These are phyloP conservation scores for Oligia latruncula DNA, from an alignment of 2,888 invertebrate species.

Conservation along the genomic window DNA sequence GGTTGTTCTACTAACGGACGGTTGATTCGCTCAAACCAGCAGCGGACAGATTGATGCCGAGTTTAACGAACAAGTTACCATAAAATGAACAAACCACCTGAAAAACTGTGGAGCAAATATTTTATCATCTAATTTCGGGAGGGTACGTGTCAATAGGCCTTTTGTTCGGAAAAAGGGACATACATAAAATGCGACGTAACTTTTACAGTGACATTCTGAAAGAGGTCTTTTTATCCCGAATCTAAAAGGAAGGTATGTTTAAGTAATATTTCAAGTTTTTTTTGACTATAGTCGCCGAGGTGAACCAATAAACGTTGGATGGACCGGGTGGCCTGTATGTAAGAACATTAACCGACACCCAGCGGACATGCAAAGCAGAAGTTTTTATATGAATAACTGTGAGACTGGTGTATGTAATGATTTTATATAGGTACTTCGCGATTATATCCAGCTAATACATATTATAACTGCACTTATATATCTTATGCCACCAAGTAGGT, in stretches of 20 bases:
- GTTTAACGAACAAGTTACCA: constrained; percentile 62
- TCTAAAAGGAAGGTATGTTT: constrained; percentile 5
- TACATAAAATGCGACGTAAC: constrained; percentile 46
- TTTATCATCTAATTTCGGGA: constrained; percentile 58
- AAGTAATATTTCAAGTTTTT: constrained; percentile 31
- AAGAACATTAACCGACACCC: constrained; percentile 61
- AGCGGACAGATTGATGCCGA: constrained; percentile 53
- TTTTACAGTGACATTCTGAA: constrained; percentile 34
- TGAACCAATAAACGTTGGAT: constrained; percentile 47
- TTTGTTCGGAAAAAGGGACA: constrained; percentile 47
- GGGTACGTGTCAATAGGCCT: constrained; percentile 52
- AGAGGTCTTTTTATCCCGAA: constrained; percentile 24
- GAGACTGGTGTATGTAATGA: constrained; percentile 69
- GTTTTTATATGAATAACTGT: constrained; percentile 74
- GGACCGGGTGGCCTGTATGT: constrained; percentile 57
- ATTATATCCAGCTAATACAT: constrained; percentile 47
- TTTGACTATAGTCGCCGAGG: not conserved
- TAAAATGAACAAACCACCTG: constrained; percentile 57
- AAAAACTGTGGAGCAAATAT: constrained; percentile 51
- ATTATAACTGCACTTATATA: constrained; percentile 52
- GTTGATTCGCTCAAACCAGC: constrained; percentile 58
- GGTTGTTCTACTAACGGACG: constrained; percentile 66
- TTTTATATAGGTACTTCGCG: constrained; percentile 48
- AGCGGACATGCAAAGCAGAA: constrained; percentile 69
- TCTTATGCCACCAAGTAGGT: constrained; percentile 6